Evolutionary conservation across 2,888 invertebrate species (phyloP), one percentile per base, ranked within the genome.

Genomic region (Acleris cristana): DNA sequence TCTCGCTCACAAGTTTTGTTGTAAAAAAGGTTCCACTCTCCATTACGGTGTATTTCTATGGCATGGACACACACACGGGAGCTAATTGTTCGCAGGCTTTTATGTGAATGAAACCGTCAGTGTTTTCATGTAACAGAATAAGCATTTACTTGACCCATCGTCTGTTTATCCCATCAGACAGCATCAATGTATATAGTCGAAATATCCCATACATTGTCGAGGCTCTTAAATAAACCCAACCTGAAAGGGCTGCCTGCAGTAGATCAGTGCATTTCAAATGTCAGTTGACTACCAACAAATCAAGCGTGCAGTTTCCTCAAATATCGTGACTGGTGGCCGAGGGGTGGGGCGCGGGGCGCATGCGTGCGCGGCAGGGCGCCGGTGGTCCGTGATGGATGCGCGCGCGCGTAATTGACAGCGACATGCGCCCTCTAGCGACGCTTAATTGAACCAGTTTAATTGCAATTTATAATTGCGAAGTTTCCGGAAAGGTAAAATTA

Each of bases 361-460:
- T 64, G 59, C 26, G 52, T 53, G 60, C 6, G 23, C 14, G 14
- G 56, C 19, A 49, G 52, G 52, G 49, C 53, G 52, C 30, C 30
- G 65, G 65, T 53, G 58, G 59, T 54, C 54, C 26, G 55, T 60
- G 59, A 63, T 64, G 60, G 64, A 64, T 64, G 69, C 60, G 64
- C 69, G 69, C 56, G 60, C 64, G 64, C 57, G 65, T 69, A 69
- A 69, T 69, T 69, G 65, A 69, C 69, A 69, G 69, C 58, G 65
- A 65, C 69, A 69, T 61, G 69, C 69, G 65, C 52, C 56, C 55
- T 44, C 59, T 52, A 56, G 60, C 52, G 23, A 53, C 40, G 49
- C 23, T 51, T 34, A 60, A 60, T 51, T 51, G 34, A 49, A 40
- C 18, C 51, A 62, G 57, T 65, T 18, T 58, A 52, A 58, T n/a